Conservation (phyloP, 2,888 invertebrate genomes). For the Phrixothrix hirtus region DNA sequence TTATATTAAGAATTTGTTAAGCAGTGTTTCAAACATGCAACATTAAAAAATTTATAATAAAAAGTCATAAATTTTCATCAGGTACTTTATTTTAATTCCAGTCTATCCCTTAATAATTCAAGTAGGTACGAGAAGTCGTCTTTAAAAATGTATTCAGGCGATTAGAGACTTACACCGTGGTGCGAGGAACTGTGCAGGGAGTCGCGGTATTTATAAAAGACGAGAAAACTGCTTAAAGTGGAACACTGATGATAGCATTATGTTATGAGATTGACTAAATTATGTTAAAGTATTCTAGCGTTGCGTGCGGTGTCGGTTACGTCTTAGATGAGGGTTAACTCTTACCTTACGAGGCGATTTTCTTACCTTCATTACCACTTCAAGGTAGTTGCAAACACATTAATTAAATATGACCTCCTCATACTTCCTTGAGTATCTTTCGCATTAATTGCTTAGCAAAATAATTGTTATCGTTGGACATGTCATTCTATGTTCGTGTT, state of each 20-base stretch:
- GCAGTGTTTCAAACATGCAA: conserved; percentile 38
- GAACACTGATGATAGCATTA: conserved; percentile 43
- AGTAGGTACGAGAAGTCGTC: conserved; percentile 40
- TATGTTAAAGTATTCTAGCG: conserved; percentile 40
- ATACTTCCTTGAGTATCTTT: background rate
- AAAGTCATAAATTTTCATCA: conserved; percentile 39
- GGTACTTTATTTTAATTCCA: conserved; percentile 43
- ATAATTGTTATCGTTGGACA: no score
- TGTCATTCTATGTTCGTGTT: no score
- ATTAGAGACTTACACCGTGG: conserved; percentile 41
- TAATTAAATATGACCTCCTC: conserved; percentile 12
- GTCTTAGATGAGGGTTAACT: conserved; percentile 25
- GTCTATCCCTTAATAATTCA: conserved; percentile 46
- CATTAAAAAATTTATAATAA: conserved; percentile 32
- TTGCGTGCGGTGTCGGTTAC: conserved; percentile 28
- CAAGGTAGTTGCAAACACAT: conserved; percentile 9
- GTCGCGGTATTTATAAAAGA: conserved; percentile 42
- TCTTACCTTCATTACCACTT: conserved; percentile 17
- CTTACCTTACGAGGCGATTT: conserved; percentile 19
- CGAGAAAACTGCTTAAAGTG: conserved; percentile 44
- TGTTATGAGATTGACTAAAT: conserved; percentile 43
- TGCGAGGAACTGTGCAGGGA: conserved; percentile 35
- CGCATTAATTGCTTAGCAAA: no score
- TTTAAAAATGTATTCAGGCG: conserved; percentile 46
- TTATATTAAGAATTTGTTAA: conserved; percentile 41